Conservation (phyloP, 2,797 vertebrate species). For the Leptatherina wallacei region DNA sequence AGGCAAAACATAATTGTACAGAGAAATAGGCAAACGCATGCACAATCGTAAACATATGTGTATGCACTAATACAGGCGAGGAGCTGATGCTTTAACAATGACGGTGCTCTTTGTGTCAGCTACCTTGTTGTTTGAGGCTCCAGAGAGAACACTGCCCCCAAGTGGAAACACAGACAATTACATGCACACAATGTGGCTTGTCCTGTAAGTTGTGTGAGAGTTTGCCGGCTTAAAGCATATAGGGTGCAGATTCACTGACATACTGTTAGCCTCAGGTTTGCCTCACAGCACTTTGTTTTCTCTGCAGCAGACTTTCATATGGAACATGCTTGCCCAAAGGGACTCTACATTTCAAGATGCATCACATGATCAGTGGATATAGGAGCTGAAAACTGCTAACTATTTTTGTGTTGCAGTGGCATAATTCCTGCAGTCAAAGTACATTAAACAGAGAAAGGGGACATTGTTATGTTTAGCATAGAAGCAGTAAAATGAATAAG, state of each 20-base stretch:
- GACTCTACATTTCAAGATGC: conserved; percentile 8
- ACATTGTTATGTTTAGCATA: neutral
- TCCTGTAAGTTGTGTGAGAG: neutral
- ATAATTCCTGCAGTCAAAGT: neutral
- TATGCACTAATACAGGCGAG: conserved; percentile 18
- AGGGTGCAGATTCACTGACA: conserved; percentile 56
- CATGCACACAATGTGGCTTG: conserved; percentile 7
- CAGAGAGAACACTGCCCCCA: conserved; percentile 64
- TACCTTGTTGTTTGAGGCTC: conserved; percentile 38
- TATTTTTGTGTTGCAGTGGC: neutral
- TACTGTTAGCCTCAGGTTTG: conserved; percentile 47
- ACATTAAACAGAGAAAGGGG: neutral
- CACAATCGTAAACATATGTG: conserved; percentile 9
- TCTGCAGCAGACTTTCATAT: conserved; percentile 34
- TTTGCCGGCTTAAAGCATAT: neutral
- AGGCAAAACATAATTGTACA: conserved; percentile 13
- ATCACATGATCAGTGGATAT: neutral
- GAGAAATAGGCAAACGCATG: conserved; percentile 25
- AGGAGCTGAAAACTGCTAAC: neutral
- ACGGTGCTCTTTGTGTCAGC: conserved; percentile 64
- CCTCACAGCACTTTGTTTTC: conserved; percentile 34
- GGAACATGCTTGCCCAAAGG: conserved; percentile 12
- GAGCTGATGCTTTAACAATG: conserved; percentile 50
- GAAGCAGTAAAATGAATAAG: neutral
- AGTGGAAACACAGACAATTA: conserved; percentile 46